Percentiles rank a stretch among this genome's conserved stretches.
Evolutionary conservation across 1,140 invertebrate species (phyloP).

Genomic region (Drosophila seguyi): DNA sequence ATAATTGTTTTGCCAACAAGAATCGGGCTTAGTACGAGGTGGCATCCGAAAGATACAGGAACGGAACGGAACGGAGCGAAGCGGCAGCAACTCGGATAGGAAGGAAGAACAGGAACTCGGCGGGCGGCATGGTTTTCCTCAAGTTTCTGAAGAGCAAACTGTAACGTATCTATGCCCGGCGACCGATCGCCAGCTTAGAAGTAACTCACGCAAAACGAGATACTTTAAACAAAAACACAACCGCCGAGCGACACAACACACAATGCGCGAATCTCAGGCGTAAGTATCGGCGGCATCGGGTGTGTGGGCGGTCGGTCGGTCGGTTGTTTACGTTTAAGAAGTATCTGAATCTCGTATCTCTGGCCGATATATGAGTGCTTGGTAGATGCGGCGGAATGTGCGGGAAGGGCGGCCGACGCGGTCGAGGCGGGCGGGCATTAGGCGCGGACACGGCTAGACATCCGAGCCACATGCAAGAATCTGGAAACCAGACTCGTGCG

Average conservation of each 20-base stretch:
- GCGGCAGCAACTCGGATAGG: constrained; percentile 1
- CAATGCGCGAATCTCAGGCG: constrained; percentile 62
- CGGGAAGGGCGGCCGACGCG: neutral
- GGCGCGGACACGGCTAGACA: constrained; percentile 23
- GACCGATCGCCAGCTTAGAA: constrained; percentile 17
- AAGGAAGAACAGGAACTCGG: constrained; percentile 3
- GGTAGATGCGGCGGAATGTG: constrained; percentile 9
- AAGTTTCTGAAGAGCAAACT: constrained; percentile 57
- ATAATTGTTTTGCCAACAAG: constrained; percentile 67
- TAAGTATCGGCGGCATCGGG: constrained; percentile 53
- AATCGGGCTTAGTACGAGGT: constrained; percentile 60
- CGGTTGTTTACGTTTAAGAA: constrained; percentile 47
- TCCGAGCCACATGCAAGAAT: constrained; percentile 14
- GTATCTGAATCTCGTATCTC: constrained; percentile 26
- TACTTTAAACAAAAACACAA: neutral
- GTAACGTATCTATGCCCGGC: constrained; percentile 55
- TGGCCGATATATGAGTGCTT: constrained; percentile 7
- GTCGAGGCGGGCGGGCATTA: constrained; percentile 17
- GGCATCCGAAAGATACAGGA: constrained; percentile 56
- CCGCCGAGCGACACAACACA: constrained; percentile 30
- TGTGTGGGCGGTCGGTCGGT: constrained; percentile 12
- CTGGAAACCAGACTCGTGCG: constrained; percentile 22
- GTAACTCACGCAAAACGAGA: constrained; percentile 11
- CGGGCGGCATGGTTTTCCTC: constrained; percentile 46
- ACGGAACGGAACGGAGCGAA: constrained; percentile 28